Evolutionary conservation across 2,113 vertebrate species (phyloP).

Genomic region (Heterochromis multidens): DNA sequence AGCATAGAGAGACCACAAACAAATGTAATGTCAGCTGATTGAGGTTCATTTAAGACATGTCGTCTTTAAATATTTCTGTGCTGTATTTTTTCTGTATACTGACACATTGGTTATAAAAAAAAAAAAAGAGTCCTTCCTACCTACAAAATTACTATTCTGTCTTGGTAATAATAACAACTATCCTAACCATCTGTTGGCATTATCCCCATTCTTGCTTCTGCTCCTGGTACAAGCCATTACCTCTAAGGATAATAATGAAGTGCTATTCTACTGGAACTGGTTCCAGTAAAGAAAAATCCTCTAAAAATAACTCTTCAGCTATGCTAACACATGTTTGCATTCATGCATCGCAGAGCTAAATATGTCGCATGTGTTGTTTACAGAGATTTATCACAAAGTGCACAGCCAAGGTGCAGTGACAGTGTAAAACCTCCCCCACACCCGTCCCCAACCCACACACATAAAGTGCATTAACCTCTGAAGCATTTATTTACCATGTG

Average conservation of each 20-base stretch:
- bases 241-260: not conserved
- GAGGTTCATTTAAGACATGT: not conserved
- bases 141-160: not conserved
- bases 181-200: not conserved
- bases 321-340: slow-evolving; percentile 55
- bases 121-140: not conserved
- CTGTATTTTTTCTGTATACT: rapidly evolving
- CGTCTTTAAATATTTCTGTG: not conserved
- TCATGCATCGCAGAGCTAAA: slow-evolving; percentile 46
- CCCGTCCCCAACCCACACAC: not conserved
- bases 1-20: not conserved
- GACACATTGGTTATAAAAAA: not conserved
- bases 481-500: not conserved
- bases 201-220: too few species aligned
- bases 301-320: slow-evolving; percentile 23
- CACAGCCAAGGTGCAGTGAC: slow-evolving; percentile 45
- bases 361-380: slow-evolving; percentile 64
- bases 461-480: not conserved
- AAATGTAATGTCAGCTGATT: not conserved
- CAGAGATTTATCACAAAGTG: slow-evolving; percentile 40
- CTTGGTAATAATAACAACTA: not conserved
- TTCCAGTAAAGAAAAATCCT: not conserved
- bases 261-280: not conserved
- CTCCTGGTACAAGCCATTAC: not conserved
- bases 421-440: slow-evolving; percentile 25